Percentiles rank a stretch among this genome's conserved stretches.
Evolutionary conservation across 2,888 invertebrate genomes (phyloP).

Genomic region (Lepidocyrtoides sp.): DNA sequence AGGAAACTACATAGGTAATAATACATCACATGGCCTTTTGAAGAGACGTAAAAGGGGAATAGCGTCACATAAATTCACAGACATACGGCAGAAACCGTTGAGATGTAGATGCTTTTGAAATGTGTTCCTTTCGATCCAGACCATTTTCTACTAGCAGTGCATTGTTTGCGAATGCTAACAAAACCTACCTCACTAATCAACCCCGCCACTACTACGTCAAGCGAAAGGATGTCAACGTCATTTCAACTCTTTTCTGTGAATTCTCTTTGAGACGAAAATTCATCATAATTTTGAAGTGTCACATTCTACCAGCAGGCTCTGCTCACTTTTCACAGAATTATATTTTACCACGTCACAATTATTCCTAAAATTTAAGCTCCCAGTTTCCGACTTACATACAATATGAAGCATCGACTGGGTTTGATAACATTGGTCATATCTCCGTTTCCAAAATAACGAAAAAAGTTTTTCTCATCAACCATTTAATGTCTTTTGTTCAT

Average conservation of each 20-base stretch:
- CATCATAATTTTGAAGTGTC: no score
- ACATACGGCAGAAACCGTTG: background rate
- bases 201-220: background rate
- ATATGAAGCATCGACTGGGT: no score
- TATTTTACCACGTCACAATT: no score
- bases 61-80: conserved; percentile 25
- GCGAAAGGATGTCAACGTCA: background rate
- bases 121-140: background rate
- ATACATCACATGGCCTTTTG: conserved; percentile 48
- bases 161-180: background rate
- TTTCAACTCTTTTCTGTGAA: background rate
- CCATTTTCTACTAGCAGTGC: background rate
- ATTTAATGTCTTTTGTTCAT: background rate
- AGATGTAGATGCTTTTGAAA: background rate
- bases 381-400: no score
- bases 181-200: background rate
- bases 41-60: background rate
- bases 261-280: background rate
- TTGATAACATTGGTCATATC: background rate
- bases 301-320: no score
- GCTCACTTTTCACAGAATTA: no score
- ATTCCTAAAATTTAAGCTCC: no score
- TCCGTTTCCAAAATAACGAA: background rate
- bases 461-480: background rate
- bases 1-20: conserved; percentile 45